Evolutionary conservation across 2,797 vertebrate genomes (phyloP), one percentile per base, ranked within the genome.

Genomic region (Sylvilagus floridanus): DNA sequence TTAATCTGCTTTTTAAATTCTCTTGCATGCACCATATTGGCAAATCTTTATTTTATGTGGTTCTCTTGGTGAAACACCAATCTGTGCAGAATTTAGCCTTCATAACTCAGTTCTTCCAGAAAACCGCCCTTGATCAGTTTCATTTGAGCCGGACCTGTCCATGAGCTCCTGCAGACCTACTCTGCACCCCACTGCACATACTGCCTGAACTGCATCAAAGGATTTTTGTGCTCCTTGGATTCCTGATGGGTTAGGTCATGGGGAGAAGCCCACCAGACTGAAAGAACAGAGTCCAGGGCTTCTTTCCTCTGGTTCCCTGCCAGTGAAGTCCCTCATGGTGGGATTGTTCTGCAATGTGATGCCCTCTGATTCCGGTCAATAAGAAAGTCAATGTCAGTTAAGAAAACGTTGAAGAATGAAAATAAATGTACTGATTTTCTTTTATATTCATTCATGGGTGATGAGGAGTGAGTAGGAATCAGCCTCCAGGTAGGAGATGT

Each of bases 341-440:
- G 11, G 24, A 8, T 4, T 35, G 16, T 57, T 69, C 13, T 30
- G 78, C 9, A 2, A 1, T 24, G 21, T 52, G 30, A 90, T 60
- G 85, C 17, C 50, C 85, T 91, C 32, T 82, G 35, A 10, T 71
- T 75, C 63, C 76, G 57, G 30, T 90, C 66, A 42, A 21, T 65
- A 62, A 22, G 57, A 79, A 79, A 84, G 50, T 89, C 72, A 11
- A 35, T 57, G 9, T 79, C 69, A 82, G 63, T 72, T 91, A 78
- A 87, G 57, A 92, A 90, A 81, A 88, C 32, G 14, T 81, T 35
- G 93, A 78, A 79, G 32, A 88, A 84, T 76, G 28, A 94, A 88
- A 91, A 88, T 37, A 84, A 68, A 19, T 75, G 32, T 50, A 83
- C 69, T 77, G 76, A 54, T 89, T 84, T 88, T 60, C 24, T 63